Evolutionary conservation across 64 coral and sea anemone genomes (phyloP).

Genomic region (Actinia equina): DNA sequence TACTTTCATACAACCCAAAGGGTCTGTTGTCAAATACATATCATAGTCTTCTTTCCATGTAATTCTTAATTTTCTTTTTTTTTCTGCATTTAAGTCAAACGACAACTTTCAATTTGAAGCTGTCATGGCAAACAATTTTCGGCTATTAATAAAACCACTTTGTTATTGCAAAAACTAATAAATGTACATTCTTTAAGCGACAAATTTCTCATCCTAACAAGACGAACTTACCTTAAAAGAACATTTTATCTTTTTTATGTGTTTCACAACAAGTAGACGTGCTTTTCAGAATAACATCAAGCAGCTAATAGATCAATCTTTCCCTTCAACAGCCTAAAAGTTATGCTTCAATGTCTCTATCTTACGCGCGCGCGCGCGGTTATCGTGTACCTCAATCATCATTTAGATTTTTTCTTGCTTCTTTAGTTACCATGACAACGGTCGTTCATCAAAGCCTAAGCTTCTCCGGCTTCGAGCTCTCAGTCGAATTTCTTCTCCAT

Average conservation of each 20-base stretch:
- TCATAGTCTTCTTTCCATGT: too few relatives aligned
- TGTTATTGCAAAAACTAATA: not conserved
- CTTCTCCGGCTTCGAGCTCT: not conserved
- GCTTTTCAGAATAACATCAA: not conserved
- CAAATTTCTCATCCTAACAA: not conserved
- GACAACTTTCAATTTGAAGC: too few relatives aligned
- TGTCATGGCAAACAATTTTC: not conserved
- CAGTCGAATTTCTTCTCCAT: not conserved
- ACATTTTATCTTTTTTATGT: too few relatives aligned
- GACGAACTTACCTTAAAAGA: not conserved
- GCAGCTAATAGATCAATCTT: not conserved
- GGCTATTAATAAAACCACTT: too few relatives aligned
- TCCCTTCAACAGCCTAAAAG: not conserved
- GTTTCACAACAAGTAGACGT: not conserved
- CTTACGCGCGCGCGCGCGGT: not conserved
- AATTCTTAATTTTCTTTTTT: too few relatives aligned
- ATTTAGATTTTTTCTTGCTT: slow-evolving; percentile 5
- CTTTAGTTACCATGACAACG: not conserved
- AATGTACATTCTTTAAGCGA: not conserved
- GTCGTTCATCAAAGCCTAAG: slow-evolving; percentile 11
- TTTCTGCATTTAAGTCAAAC: too few relatives aligned
- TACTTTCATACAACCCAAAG: too few relatives aligned
- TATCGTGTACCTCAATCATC: not conserved
- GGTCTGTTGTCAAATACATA: too few relatives aligned
- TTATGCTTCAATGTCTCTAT: not conserved